Evolutionary conservation across 2,113 vertebrate genomes (phyloP), one percentile per base, ranked within the genome.

Genomic region (Sebastes fasciatus): DNA sequence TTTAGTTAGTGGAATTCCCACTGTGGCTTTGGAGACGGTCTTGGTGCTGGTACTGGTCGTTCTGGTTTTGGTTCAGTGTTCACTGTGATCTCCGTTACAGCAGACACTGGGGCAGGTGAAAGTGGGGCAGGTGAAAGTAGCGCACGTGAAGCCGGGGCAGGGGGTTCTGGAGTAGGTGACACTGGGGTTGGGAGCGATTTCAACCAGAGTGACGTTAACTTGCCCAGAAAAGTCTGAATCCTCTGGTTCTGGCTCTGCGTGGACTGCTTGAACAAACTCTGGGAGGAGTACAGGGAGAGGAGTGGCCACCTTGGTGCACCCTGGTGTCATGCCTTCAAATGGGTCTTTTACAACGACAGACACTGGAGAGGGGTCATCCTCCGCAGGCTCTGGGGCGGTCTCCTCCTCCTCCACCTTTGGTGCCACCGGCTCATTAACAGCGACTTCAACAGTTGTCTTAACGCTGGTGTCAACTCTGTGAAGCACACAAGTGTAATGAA

Each of bases 251-350:
- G 55, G 5, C 5, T 79, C 43, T 51, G 23, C 17, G 4, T 5
- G 6, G 62, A 57, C 77, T 0, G 66, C 62, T n/a, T 77, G 8
- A 45, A 89, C 63, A 55, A 16, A 46, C 48, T 73, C 74, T 1
- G 70, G 69, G 14, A 72, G 45, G 45, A 89, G 75, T 34, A 74
- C 74, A 2, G 91, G 88, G 26, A 91, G 88, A 1, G 90, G 89
- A 12, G 79, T 81, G 68, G 45, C 86, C 77, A 85, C 70, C 58
- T 90, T 89, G n/a, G 78, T 88, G 77, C 60, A 60, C 0, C 81
- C 89, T 40, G 89, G 81, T 45, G 58, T 79, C 83, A 73, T 48
- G 62, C 52, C 54, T 40, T 74, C 61, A 74, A 79, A 82, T 0
- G 66, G 82, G 14, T 88, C 74, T 45, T 72, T 67, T 13, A 57